Conservation (phyloP, 2,113 vertebrate genomes). For the Atlantisia rogersi region DNA sequence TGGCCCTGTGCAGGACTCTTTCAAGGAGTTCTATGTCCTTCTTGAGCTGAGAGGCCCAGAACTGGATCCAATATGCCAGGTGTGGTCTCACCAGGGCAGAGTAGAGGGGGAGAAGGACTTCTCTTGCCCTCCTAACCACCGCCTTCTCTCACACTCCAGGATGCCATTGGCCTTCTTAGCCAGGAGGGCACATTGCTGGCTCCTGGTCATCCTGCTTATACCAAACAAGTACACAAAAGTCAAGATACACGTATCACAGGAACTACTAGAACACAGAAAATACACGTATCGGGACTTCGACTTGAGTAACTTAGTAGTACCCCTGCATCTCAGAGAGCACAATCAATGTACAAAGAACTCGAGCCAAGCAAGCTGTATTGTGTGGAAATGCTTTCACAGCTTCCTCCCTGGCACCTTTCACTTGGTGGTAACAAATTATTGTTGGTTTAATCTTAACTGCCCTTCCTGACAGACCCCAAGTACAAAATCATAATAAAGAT, state of each 20-base stretch:
- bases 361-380: neutral
- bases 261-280: neutral
- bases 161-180: too few relatives aligned
- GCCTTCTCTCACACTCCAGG: too few relatives aligned
- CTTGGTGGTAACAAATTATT: neutral
- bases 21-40: too few relatives aligned
- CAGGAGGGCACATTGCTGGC: too few relatives aligned
- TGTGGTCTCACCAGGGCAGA: too few relatives aligned
- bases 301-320: rapidly evolving
- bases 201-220: too few relatives aligned
- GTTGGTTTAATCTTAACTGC: neutral
- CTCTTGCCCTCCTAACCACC: too few relatives aligned
- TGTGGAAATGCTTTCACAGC: neutral
- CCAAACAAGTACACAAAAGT: neutral
- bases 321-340: neutral
- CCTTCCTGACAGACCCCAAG: neutral
- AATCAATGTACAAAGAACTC: neutral
- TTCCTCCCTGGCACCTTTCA: neutral
- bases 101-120: too few relatives aligned
- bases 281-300: neutral
- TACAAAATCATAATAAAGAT: neutral
- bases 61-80: too few relatives aligned
- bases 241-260: neutral
- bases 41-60: too few relatives aligned
- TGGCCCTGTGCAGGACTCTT: too few relatives aligned